These are phyloP conservation scores for Drosophila peninsularis DNA, from an alignment of 2,888 invertebrate species.

Conservation along the genomic window DNA sequence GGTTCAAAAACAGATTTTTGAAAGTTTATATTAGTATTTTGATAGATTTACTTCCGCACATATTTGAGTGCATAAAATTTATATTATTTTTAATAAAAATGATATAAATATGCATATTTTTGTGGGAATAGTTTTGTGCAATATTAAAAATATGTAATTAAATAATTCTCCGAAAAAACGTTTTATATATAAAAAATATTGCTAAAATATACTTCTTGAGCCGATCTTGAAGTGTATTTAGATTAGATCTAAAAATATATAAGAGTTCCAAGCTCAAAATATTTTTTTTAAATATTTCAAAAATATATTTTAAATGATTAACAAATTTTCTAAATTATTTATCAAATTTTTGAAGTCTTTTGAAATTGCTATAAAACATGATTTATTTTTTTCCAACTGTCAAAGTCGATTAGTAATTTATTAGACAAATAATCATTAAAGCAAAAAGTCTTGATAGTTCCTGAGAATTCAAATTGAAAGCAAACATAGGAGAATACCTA, in stretches of 20 bases:
- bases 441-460: neutral
- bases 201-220: too few relatives aligned
- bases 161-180: too few relatives aligned
- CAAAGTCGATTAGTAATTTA: slow-evolving; percentile 1
- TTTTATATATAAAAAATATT: too few relatives aligned
- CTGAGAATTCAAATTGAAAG: neutral
- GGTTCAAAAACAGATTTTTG: too few relatives aligned
- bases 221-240: too few relatives aligned
- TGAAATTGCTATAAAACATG: neutral
- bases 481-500: neutral
- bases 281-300: neutral
- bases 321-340: too few relatives aligned
- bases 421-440: slow-evolving; percentile 1
- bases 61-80: neutral
- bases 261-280: neutral
- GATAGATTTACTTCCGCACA: too few relatives aligned
- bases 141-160: too few relatives aligned
- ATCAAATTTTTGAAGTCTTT: neutral
- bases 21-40: too few relatives aligned
- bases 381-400: neutral
- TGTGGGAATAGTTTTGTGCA: too few relatives aligned
- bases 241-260: neutral
- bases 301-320: neutral
- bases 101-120: too few relatives aligned
- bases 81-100: neutral